These are phyloP conservation scores for Pogonophryne albipinna DNA, from an alignment of 2,797 vertebrate species.

Conservation along the genomic window DNA sequence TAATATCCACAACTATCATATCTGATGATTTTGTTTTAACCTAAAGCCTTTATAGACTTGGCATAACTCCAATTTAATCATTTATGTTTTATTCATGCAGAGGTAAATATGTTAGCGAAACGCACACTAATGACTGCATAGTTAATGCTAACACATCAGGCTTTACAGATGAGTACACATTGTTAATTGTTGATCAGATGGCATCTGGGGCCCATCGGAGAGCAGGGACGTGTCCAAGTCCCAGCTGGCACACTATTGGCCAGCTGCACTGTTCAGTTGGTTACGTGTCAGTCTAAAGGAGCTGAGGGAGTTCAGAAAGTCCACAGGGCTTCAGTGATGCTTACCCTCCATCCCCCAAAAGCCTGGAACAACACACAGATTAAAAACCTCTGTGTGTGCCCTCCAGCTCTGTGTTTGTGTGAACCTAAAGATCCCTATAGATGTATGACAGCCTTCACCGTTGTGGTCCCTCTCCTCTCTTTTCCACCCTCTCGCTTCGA, in stretches of 20 bases:
- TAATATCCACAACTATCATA: not conserved
- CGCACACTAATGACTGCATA: slow-evolving; percentile 22
- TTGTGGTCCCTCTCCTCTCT: slow-evolving; percentile 11
- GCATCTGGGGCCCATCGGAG: slow-evolving; percentile 57
- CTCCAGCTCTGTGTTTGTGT: slow-evolving; percentile 5
- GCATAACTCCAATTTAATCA: not conserved
- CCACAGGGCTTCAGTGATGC: slow-evolving; percentile 29
- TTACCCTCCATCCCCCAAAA: slow-evolving; percentile 22
- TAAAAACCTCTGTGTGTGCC: not conserved
- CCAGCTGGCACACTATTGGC: slow-evolving; percentile 58
- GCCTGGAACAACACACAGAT: slow-evolving; percentile 8
- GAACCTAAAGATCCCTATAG: slow-evolving; percentile 14
- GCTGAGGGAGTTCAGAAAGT: slow-evolving; percentile 34
- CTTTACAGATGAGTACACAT: slow-evolving; percentile 43
- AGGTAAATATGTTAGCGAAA: not conserved
- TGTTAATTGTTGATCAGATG: slow-evolving; percentile 69
- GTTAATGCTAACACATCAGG: slow-evolving; percentile 44
- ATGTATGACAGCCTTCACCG: not conserved
- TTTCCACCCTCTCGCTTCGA: slow-evolving; percentile 14
- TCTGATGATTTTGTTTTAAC: not conserved
- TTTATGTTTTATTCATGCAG: slow-evolving; percentile 31
- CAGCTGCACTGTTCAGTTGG: slow-evolving; percentile 66
- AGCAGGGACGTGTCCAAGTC: slow-evolving; percentile 46
- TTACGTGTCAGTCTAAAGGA: slow-evolving; percentile 42
- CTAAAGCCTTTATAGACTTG: not conserved